Evolutionary conservation across 1,140 invertebrate species (phyloP), one percentile per base, ranked within the genome.

Genomic region (Euglossa dilemma): DNA sequence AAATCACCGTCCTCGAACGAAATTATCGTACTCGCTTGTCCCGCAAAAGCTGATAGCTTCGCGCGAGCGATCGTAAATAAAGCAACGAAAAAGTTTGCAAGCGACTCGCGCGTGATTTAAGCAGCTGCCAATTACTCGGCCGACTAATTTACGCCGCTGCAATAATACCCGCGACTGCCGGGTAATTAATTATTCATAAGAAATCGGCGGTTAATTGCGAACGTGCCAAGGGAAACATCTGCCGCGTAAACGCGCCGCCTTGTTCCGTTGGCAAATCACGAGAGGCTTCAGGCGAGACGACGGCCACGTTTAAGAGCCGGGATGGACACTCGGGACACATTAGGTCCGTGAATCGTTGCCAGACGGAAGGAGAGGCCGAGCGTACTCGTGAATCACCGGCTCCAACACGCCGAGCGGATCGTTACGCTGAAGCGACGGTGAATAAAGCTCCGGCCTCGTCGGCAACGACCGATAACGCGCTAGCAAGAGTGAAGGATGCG

Each of bases 251-350:
- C 36, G 76, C 18, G n/a, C 72, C 28, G 61, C 80, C 79, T 50
- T 36, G 43, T 85, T 77, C 56, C 61, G n/a, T 72, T 80, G 84
- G 87, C 86, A 83, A 89, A 87, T 85, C 87, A 56, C 52, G 28
- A 16, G 28, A 16, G 25, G 50, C 50, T 72, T 36, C 71, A 56
- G 83, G 87, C 87, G 85, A 84, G 56, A 83, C 73, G 80, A 75
- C 84, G 71, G 83, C 73, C 25, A 61, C n/a, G 57, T 91, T 91
- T 86, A 91, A 90, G 85, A 81, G 80, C 72, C 85, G 87, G 85
- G 83, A 56, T 81, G 85, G 89, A 89, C 88, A 88, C 87, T 85
- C 87, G 87, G 85, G 88, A 89, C 87, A 80, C 88, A 85, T 87
- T 87, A 85, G 79, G 79, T 80, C 50, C 57, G 69, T 70, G 83